Base-by-base conservation (phyloP, 2,888 invertebrate genomes). In the Yponomeuta sedellus region DNA sequence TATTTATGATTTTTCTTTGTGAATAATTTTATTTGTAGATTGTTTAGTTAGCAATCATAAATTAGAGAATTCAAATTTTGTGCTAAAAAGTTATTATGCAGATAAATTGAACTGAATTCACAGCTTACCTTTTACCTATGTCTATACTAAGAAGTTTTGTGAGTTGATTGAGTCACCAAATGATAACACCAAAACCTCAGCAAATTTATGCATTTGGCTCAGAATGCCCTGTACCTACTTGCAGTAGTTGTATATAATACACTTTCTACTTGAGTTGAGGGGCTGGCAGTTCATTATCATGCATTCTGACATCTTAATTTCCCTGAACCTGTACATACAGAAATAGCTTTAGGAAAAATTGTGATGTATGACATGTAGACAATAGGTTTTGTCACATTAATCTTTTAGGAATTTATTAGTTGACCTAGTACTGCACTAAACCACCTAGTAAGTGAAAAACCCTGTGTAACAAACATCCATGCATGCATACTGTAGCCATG, bases 301-400 rank as follows among this genome's bases (percentile, higher is more conserved):
- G 61, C 61, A 61, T 61, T 19, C 22, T 58, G 72, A 82, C 77
- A 81, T 78, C 76, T 77, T 79, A 81, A 85, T 84, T 82, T 84
- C 83, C 80, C 81, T 79, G 79, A 67, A 80, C 82, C 79, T 91
- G 91, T 92, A 91, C 91, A 92, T 92, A 91, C 91, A 92, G 91
- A 88, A 11, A 66, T 91, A 91, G 90, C 81, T 87, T 90, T 91
- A 91, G 91, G 88, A 83, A 89, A 90, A 89, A 91, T 91, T 92
- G 92, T 92, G 92, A 92, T 92, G 91, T 91, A 91, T 88, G 91
- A 91, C 87, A 84, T 86, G 86, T 91, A 91, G 92, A 92, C 92
- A 90, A 92, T 91, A 90, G 88, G 83, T 82, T 85, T 88, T 88
- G 87, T 91, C 91, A 88, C 88, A 88, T 87, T 84, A 84, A 86